These are phyloP conservation scores for Hybognathus amarus DNA, from an alignment of 2,797 vertebrate genomes.

Conservation along the genomic window DNA sequence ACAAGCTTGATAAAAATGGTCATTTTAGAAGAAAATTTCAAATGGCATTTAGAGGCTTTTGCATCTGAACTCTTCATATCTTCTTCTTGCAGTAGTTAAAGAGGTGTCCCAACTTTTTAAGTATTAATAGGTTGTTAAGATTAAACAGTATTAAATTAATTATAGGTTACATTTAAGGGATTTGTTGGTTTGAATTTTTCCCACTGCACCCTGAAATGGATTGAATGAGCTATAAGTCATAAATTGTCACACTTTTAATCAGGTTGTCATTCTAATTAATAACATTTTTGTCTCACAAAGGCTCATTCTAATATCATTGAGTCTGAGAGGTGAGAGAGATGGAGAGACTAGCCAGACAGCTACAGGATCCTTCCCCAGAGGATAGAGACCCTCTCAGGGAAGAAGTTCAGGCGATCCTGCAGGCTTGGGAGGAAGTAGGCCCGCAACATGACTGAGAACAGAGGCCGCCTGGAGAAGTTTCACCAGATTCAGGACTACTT, in stretches of 20 bases:
- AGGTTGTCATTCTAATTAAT: not conserved
- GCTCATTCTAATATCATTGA: conserved; percentile 63
- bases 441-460: conserved; percentile 67
- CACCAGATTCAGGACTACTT: conserved; percentile 71
- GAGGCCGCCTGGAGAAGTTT: conserved; percentile 62
- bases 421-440: conserved; percentile 69
- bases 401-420: conserved; percentile 61
- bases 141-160: not conserved
- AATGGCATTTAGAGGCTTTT: too few species aligned
- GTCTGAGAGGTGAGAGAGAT: conserved; percentile 69
- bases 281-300: conserved; percentile 52
- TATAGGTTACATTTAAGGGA: not conserved
- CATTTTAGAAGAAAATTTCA: too few species aligned
- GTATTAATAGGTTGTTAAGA: not conserved
- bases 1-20: too few species aligned
- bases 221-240: not conserved
- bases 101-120: not conserved
- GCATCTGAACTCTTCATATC: too few species aligned
- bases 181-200: not conserved
- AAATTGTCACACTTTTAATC: not conserved
- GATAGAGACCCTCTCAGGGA: conserved; percentile 37
- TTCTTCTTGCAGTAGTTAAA: not conserved
- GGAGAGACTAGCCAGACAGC: conserved; percentile 55
- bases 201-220: not conserved
- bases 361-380: conserved; percentile 58